phyloP scores from a whole-genome alignment of 2,113 vertebrate genomes.

The Lanius ludovicianus region DNA sequence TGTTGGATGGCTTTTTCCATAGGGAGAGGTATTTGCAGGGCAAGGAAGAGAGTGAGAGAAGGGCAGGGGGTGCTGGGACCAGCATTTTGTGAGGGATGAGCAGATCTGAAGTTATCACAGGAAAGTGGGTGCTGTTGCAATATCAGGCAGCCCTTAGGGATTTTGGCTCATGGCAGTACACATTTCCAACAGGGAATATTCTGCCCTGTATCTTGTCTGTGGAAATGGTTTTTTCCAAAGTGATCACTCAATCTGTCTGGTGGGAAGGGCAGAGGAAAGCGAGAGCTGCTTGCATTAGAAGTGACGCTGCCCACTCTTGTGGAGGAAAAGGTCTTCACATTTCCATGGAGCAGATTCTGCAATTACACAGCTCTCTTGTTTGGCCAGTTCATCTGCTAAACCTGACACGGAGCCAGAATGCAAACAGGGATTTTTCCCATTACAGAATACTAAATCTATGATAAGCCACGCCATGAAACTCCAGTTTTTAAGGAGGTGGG shows the following conservation, averaged over 20 bases:
- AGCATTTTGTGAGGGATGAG: neutral
- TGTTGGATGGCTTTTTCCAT: neutral
- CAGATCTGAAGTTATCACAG: neutral
- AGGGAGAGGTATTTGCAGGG: neutral
- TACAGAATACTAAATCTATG: slow-evolving; percentile 56
- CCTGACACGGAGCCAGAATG: slow-evolving; percentile 32
- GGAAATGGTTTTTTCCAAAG: neutral
- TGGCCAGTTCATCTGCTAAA: slow-evolving; percentile 51
- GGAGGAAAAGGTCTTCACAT: slow-evolving; percentile 49
- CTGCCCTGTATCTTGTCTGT: neutral
- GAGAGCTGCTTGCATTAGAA: slow-evolving; percentile 9
- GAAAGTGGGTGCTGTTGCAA: neutral
- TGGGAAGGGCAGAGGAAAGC: neutral
- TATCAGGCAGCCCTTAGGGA: neutral
- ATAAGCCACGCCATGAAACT: slow-evolving; percentile 13
- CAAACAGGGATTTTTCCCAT: slow-evolving; percentile 64
- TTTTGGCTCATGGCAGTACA: neutral
- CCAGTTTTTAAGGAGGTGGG: slow-evolving; percentile 34
- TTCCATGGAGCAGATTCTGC: slow-evolving; percentile 31
- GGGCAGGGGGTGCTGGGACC: neutral
- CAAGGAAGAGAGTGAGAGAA: neutral
- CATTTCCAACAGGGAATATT: neutral
- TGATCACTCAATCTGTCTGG: neutral
- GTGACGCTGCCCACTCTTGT: slow-evolving; percentile 60
- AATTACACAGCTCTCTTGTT: slow-evolving; percentile 61